Base-by-base conservation (phyloP, 1,140 invertebrate genomes). In the Ditylenchus dipsaci region DNA sequence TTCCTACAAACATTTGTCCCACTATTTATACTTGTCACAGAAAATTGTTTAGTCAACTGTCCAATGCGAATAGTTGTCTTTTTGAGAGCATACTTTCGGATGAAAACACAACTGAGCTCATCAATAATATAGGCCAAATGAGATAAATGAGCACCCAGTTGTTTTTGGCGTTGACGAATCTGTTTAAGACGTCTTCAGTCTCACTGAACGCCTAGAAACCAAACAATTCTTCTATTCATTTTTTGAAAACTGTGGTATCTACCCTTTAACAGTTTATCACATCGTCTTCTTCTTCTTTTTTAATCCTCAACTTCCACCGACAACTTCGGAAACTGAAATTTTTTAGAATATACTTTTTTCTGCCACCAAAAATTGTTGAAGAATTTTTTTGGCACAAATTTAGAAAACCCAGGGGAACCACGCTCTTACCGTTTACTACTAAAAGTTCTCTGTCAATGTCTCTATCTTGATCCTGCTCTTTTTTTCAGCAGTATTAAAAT, bases 251-350 rank as follows among this genome's bases (percentile, higher is more conserved):
- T 27, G 21, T 23, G 33, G n/a, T 5, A 23, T 13, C 53, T 3
- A 56, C 59, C 29, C 59, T 61, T 3, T 45, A 19, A n/a, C 76
- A 26, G 19, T 65, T 76, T 15, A 73, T 76, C 15, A 59, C 58
- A 43, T 78, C 74, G 38, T 78, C 76, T 64, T 78, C 77, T 38
- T 78, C 77, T 33, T 78, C 78, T 43, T 67, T 68, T 63, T 64
- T 57, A 58, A 74, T 67, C 67, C 78, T 47, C 33, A 79, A 49
- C 61, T 74, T 68, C 78, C 78, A 81, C 8, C 78, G 63, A 42
- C 63, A 71, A 61, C 70, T 65, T 11, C 78, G 76, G 56, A 79
- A 79, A 23, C 76, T 78, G 49, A 29, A 71, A 70, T 29, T 23
- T 29, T n/a, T n/a, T n/a, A n/a, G n/a, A n/a, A n/a, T n/a, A n/a